These are phyloP conservation scores for Platycnemis pennipes DNA, from an alignment of 2,888 invertebrate species.

Conservation along the genomic window DNA sequence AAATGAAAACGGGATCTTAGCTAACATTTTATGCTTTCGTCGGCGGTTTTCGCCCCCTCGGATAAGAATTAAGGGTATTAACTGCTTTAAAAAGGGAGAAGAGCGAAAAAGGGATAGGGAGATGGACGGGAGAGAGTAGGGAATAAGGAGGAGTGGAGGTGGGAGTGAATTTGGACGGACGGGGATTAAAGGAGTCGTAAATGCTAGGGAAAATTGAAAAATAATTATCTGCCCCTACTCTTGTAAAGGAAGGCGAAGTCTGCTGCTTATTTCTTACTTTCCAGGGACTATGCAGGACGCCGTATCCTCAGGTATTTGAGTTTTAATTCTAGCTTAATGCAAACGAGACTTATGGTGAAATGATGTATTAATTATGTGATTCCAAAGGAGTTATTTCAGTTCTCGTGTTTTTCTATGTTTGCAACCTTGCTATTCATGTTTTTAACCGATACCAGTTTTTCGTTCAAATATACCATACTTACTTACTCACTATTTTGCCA, in stretches of 20 bases:
- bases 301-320: not conserved
- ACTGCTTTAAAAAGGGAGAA: conserved; percentile 61
- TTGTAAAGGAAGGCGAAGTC: not conserved
- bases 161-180: not conserved
- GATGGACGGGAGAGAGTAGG: not conserved
- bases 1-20: conserved; percentile 23
- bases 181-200: conserved; percentile 48
- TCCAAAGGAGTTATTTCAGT: no score
- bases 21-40: conserved; percentile 59
- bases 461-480: no score
- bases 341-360: no score
- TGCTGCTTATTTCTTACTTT: not conserved
- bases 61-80: conserved; percentile 66
- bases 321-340: no score
- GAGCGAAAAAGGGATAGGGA: not conserved
- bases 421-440: no score
- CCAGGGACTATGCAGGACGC: not conserved
- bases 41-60: conserved; percentile 56
- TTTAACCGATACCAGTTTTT: no score
- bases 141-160: not conserved
- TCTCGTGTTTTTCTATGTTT: no score
- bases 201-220: conserved; percentile 51
- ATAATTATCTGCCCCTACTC: conserved; percentile 35
- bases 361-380: no score
- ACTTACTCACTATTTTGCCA: no score